These are phyloP conservation scores for Gorsachius magnificus DNA, from an alignment of 2,797 vertebrate species.

Conservation along the genomic window DNA sequence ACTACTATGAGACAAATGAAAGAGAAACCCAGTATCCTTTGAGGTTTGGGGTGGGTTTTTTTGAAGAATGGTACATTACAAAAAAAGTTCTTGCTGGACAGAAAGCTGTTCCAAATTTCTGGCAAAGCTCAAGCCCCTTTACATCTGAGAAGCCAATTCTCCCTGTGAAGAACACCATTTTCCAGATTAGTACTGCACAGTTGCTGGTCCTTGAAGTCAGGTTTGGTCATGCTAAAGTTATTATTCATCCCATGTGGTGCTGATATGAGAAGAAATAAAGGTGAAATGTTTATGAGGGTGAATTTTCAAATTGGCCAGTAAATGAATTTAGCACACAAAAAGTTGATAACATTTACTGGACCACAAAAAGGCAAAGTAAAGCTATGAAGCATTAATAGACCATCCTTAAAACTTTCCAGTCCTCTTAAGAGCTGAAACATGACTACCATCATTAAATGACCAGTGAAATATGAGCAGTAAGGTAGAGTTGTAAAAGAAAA, in stretches of 20 bases:
- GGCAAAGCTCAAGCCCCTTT: neutral
- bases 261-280: conserved; percentile 5
- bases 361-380: conserved; percentile 9
- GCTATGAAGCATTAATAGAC: neutral
- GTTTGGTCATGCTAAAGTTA: neutral
- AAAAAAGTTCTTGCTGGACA: neutral
- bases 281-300: neutral
- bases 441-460: neutral
- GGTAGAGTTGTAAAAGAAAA: neutral
- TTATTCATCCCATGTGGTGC: neutral
- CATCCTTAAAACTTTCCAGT: conserved; percentile 3
- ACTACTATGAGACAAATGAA: neutral
- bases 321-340: conserved; percentile 3
- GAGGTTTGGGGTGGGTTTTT: neutral
- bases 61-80: neutral
- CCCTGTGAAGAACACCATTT: neutral
- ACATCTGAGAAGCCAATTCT: neutral
- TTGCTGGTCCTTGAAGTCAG: neutral
- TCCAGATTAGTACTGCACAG: neutral
- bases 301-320: conserved; percentile 16
- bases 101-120: conserved; percentile 8
- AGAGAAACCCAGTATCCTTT: neutral
- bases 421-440: conserved; percentile 1
- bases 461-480: neutral
- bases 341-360: conserved; percentile 7